Conservation (phyloP, 1,140 invertebrate species). For the Drosophila lini region DNA sequence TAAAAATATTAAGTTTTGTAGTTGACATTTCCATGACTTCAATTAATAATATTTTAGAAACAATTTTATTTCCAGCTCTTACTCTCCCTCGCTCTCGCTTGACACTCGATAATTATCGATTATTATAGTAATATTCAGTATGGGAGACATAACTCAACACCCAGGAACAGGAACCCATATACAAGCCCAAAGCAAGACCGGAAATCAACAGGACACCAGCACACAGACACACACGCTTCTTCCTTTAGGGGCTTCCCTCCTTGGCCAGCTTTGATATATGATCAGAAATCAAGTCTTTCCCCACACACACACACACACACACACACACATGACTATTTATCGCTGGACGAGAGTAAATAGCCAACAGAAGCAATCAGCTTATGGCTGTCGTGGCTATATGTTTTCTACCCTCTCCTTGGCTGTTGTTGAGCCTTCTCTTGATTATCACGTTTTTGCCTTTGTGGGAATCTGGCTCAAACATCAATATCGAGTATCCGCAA, state of each 20-base stretch:
- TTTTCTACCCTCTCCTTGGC: background rate
- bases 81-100: background rate
- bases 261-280: slow-evolving; percentile 36
- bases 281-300: slow-evolving; percentile 32
- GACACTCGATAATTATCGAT: background rate
- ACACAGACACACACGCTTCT: slow-evolving; percentile 4
- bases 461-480: background rate
- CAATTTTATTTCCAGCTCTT: background rate
- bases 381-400: slow-evolving; percentile 20
- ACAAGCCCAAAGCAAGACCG: slow-evolving; percentile 18
- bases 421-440: slow-evolving; percentile 7
- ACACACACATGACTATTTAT: background rate
- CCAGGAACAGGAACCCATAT: slow-evolving; percentile 45
- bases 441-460: slow-evolving; percentile 28
- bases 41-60: too few relatives aligned
- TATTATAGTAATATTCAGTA: background rate
- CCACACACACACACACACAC: background rate
- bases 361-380: slow-evolving; percentile 38
- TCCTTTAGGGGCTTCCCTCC: background rate
- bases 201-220: slow-evolving; percentile 53
- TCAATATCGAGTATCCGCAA: slow-evolving; percentile 30
- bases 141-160: slow-evolving; percentile 19
- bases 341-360: slow-evolving; percentile 22
- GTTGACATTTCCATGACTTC: too few relatives aligned
- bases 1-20: too few relatives aligned